Evolutionary conservation across 2,113 vertebrate genomes (phyloP), one percentile per base, ranked within the genome.

Genomic region (Grammomys dolichurus): DNA sequence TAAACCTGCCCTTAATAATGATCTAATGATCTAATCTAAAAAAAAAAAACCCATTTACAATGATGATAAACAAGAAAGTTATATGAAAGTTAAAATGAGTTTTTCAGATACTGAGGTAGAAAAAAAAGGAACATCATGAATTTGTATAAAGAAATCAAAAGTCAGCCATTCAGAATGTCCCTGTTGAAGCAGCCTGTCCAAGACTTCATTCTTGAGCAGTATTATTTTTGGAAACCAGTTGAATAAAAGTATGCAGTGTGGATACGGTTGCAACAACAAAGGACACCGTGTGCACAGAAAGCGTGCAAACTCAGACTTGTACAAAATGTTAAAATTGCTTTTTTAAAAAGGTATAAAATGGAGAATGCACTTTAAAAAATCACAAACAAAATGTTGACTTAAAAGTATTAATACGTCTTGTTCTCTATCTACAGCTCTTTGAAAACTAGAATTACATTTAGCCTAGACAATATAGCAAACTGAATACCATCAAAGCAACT

Each of bases 281-380:
- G 36, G 40, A 28, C 2, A 91, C 7, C 19, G 0, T 40, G 40
- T 26, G 7, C 36, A 43, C 33, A 24, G 78, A 36, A 86, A 40
- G 56, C 19, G 56, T 87, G 81, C 43, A 69, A 73, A 33, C 28
- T 7, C 90, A n/a, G 7, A 33, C 48, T 58, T 70, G n/a, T 43
- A 56, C 81, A 94, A 89, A 87, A 92, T 36, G 67, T 22, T 69
- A 48, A 73, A 70, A 80, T 11, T 63, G n/a, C 43, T n/a, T 90
- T 96, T 81, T 54, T 17, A 43, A 87, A 87, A 48, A 60, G 7
- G 36, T 46, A 89, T 93, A 85, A 95, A 93, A 77, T 63, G 26
- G 92, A 70, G 43, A 89, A 70, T 69, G 67, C 19, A 81, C 89
- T 58, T 85, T 58, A 93, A 93, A 93, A 40, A 94, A 86, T 84